phyloP scores from a whole-genome alignment of 2,113 vertebrate genomes.

The Lophotis ruficrista region DNA sequence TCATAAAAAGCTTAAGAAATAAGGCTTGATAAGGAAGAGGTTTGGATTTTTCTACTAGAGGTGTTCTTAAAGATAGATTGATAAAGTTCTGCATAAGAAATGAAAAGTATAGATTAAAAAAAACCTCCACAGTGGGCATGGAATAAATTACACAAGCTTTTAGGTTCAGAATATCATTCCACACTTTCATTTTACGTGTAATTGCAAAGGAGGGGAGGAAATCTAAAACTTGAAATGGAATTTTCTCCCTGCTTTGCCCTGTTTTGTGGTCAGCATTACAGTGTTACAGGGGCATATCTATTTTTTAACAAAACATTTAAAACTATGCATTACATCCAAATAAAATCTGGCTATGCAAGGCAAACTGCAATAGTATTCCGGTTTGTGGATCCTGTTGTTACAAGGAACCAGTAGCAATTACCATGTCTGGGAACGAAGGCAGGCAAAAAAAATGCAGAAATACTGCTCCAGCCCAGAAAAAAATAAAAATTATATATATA shows the following conservation, averaged over 20 bases:
- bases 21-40: neutral
- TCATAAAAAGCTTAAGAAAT: neutral
- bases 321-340: neutral
- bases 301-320: neutral
- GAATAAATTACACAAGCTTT: conserved; percentile 32
- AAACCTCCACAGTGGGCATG: neutral
- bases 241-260: neutral
- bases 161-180: neutral
- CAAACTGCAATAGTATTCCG: neutral
- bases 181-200: neutral
- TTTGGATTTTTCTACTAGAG: conserved; percentile 13
- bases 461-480: neutral
- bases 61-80: neutral
- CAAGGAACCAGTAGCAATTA: neutral
- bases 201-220: neutral
- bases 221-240: neutral
- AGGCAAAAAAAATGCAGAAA: neutral
- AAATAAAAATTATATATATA: neutral
- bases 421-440: neutral
- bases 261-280: neutral
- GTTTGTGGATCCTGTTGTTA: neutral
- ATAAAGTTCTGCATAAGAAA: neutral
- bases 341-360: neutral
- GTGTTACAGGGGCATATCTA: neutral
- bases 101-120: neutral